Percentiles rank a stretch among this genome's conserved stretches.
Conservation (phyloP, 2,888 invertebrate species). For the Toxonevra muliebris region DNA sequence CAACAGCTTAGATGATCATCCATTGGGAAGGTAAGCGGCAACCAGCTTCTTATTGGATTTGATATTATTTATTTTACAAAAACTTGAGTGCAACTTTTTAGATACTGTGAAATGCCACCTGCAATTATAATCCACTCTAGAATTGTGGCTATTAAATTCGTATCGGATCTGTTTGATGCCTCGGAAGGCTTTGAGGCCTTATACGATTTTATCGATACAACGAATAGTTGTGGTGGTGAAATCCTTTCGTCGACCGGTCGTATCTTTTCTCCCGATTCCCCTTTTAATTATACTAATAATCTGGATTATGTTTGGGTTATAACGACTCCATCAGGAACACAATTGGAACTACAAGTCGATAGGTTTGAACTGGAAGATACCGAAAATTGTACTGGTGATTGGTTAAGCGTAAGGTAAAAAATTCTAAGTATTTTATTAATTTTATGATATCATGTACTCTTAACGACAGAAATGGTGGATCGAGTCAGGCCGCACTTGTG, state of each 20-base stretch:
- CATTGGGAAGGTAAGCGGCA: slow-evolving; percentile 43
- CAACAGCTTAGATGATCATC: slow-evolving; percentile 18
- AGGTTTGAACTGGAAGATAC: slow-evolving; percentile 73
- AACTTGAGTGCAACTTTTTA: slow-evolving; percentile 6
- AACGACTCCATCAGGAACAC: slow-evolving; percentile 74
- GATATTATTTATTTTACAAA: neutral
- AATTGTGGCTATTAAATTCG: slow-evolving; percentile 75
- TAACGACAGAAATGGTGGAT: slow-evolving; percentile 77
- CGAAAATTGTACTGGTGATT: slow-evolving; percentile 71
- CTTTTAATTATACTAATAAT: slow-evolving; percentile 74
- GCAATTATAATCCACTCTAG: slow-evolving; percentile 74
- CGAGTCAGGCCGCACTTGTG: slow-evolving; percentile 75
- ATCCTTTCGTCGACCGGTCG: slow-evolving; percentile 74
- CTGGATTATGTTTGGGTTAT: slow-evolving; percentile 86
- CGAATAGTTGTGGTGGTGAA: slow-evolving; percentile 76
- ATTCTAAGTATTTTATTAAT: no score
- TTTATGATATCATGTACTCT: neutral
- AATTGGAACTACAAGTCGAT: slow-evolving; percentile 76
- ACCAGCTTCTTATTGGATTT: neutral
- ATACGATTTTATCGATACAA: slow-evolving; percentile 73
- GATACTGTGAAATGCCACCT: slow-evolving; percentile 68
- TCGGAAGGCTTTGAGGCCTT: slow-evolving; percentile 77
- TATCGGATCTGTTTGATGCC: slow-evolving; percentile 70
- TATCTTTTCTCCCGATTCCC: slow-evolving; percentile 83
- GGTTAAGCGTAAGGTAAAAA: slow-evolving; percentile 74